Base-by-base conservation (phyloP, 2,113 vertebrate genomes). In the Brachirus orientalis region DNA sequence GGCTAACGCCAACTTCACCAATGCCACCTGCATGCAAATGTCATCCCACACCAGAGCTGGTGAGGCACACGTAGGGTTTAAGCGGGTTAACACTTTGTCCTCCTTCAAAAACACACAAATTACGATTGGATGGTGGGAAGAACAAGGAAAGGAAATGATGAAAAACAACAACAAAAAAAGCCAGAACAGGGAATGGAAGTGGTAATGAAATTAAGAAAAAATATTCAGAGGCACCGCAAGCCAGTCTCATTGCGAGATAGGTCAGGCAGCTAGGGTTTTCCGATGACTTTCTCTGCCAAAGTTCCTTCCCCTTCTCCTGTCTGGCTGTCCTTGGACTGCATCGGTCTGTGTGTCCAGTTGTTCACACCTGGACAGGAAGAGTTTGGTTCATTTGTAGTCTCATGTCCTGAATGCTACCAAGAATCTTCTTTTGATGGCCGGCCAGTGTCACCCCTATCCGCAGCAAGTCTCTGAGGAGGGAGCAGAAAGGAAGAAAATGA, bases 381-480 rank as follows among this genome's bases (percentile, higher is more conserved):
- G 97, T 99, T 94, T 99, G 98, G 94, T 98, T 99, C 97, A 99
- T 98, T 92, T 99, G 97, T 91, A 98, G 92, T 91, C 97, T 93
- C 97, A 99, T 99, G 92, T 98, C 97, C 94, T 98, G 97, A 94
- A 99, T 98, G 90, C 98, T 98, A 92, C 96, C 95, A 20, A 99
- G 93, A 75, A 99, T 98, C 92, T 99, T 99, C 93, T 99, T 99
- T 92, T 99, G 98, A 89, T 99, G 98, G 51, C 98, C 98, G 1
- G 97, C 98, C 91, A 99, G 85, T 12, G 97, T 99, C 83, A 99
- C 98, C 19, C 98, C 97, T 91, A 99, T 98, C 92, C 98, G 95
- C 84, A 99, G 94, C 83, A 99, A 90, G 88, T 99, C 98, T 88
- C 98, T 99, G 92, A 16, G 72, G 13, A 19, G 37, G 8, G 12